Conservation (phyloP, 1,140 invertebrate genomes). For the Sycophaga agraensis region DNA sequence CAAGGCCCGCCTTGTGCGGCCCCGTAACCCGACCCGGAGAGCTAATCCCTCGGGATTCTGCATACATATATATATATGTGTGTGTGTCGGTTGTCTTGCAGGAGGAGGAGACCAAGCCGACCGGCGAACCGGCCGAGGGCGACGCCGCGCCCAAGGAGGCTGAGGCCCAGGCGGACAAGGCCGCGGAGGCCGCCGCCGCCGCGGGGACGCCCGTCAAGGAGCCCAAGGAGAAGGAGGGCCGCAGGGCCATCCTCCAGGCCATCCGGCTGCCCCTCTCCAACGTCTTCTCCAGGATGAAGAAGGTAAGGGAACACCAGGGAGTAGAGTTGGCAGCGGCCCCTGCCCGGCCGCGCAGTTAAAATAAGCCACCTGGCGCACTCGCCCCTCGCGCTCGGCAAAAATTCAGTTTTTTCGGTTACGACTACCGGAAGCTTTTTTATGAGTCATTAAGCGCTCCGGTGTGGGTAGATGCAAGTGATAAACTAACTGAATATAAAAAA, state of each 20-base stretch:
- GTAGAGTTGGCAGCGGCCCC: background rate
- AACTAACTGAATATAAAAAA: too few relatives aligned
- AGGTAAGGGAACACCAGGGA: constrained; percentile 37
- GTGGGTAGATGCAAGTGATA: too few relatives aligned
- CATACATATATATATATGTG: too few relatives aligned
- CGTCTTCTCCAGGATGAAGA: constrained; percentile 63
- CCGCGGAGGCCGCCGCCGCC: constrained; percentile 40
- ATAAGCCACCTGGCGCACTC: too few relatives aligned
- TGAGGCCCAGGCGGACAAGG: constrained; percentile 42
- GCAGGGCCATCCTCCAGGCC: constrained; percentile 61
- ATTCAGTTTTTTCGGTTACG: too few relatives aligned
- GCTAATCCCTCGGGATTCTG: too few relatives aligned
- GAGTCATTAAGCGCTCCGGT: too few relatives aligned
- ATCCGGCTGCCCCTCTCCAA: constrained; percentile 67
- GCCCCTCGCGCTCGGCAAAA: too few relatives aligned
- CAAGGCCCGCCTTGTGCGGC: too few relatives aligned
- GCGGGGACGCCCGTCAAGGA: constrained; percentile 49
- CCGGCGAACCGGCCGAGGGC: constrained; percentile 38
- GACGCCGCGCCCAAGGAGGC: constrained; percentile 46
- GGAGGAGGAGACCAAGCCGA: constrained; percentile 54
- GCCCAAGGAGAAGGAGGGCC: constrained; percentile 54
- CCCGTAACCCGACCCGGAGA: too few relatives aligned
- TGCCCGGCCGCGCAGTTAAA: background rate
- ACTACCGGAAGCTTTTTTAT: too few relatives aligned
- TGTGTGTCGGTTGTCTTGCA: constrained; percentile 28